Evolutionary conservation across 2,113 vertebrate genomes (phyloP), one percentile per base, ranked within the genome.

Genomic region (Pao palembangensis): DNA sequence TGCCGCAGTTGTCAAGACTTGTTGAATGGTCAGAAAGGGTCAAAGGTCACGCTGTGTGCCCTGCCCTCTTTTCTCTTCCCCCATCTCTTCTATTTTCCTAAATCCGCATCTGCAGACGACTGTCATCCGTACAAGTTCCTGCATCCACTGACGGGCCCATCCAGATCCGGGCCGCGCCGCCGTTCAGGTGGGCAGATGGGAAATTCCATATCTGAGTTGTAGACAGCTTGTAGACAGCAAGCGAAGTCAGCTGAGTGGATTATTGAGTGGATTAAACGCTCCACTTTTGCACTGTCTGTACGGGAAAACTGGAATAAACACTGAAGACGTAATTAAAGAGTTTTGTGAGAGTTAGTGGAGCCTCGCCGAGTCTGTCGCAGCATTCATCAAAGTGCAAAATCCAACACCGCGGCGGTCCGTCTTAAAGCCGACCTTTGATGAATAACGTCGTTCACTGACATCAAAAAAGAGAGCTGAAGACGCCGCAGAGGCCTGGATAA

Each of bases 201-300:
- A 67, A 75, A 69, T 62, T 65, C 61, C 51, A 69, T 62, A 56
- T 73, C 67, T 69, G 67, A 71, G 49, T 64, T 60, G 7, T 55
- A 23, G 23, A 42, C 54, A 67, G 42, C 63, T 63, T 51, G 12
- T 46, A 46, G 54, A 71, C 23, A 31, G 47, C 46, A 43, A 48
- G 41, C 28, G 2, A 55, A 31, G 43, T 31, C 13, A 38, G 50
- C 47, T 54, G 49, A 67, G 49, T 61, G 64, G 58, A 72, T 69
- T 79, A 73, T 28, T 38, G 42, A 73, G 66, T 54, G 59, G 51
- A 73, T 59, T 75, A 55, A 69, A 46, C 25, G 14, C 12, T 21
- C 16, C 17, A 43, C 73, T 23, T 71, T 51, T 7, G 0, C 61
- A 58, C 8, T 43, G 53, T 46, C 15, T 38, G 15, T 10, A 43